Conservation (phyloP, 2,797 vertebrate species). For the Platyrinchus mystaceus region DNA sequence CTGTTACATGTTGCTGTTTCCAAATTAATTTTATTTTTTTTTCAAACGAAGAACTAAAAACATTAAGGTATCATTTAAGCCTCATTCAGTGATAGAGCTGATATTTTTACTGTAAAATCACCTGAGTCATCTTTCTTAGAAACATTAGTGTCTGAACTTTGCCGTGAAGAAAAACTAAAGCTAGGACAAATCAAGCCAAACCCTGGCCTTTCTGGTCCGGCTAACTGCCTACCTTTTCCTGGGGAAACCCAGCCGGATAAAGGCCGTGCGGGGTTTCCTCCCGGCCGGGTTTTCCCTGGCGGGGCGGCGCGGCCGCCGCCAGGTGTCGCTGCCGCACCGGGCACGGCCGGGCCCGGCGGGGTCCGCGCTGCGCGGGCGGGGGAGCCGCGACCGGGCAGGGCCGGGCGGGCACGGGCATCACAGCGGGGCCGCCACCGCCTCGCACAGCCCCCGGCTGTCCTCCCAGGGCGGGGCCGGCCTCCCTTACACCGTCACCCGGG, state of each 20-base stretch:
- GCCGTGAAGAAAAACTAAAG: not conserved
- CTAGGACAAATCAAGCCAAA: not conserved
- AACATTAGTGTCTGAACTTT: not conserved
- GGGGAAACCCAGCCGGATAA: rapidly evolving
- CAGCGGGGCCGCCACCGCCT: not conserved
- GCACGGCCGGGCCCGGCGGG: not conserved
- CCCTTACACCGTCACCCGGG: rapidly evolving
- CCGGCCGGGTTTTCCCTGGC: not conserved
- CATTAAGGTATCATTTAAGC: not conserved
- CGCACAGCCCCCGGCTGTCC: rapidly evolving
- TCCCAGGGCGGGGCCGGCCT: rapidly evolving
- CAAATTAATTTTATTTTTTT: not conserved
- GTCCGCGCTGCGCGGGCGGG: not conserved
- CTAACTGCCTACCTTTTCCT: not conserved
- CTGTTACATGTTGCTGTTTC: not conserved
- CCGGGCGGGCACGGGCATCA: not conserved
- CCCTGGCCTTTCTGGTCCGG: not conserved
- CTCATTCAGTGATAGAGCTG: not conserved
- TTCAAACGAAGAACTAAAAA: not conserved
- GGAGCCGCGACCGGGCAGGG: not conserved
- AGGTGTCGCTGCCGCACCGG: constrained; percentile 16
- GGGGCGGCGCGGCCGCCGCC: rapidly evolving
- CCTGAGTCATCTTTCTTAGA: not conserved
- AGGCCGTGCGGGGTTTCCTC: rapidly evolving
- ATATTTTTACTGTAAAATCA: not conserved